Percentiles rank a stretch among this genome's conserved stretches.
These are phyloP conservation scores for Hyaena hyaena DNA, from an alignment of 2,113 vertebrate genomes.

Conservation along the genomic window DNA sequence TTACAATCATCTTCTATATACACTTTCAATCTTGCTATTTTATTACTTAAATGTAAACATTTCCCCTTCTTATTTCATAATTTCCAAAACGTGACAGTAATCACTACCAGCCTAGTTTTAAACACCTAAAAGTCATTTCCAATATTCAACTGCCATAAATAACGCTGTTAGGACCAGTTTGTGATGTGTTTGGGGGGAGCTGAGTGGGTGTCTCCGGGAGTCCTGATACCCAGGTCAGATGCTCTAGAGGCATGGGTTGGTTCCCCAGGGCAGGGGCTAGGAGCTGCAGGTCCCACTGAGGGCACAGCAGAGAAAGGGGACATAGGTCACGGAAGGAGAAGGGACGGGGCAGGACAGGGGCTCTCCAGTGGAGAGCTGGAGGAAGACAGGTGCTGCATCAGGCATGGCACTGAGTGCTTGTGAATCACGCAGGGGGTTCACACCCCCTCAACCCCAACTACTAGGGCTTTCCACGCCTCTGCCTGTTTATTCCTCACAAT, in stretches of 20 bases:
- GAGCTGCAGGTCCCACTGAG: neutral
- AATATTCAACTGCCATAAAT: neutral
- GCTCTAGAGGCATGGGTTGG: neutral
- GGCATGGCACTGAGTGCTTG: accelerated
- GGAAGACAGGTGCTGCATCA: neutral
- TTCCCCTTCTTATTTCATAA: neutral
- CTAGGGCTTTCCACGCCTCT: too few relatives aligned
- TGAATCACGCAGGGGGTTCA: accelerated
- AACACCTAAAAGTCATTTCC: neutral
- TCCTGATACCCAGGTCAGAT: neutral
- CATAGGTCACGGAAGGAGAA: neutral
- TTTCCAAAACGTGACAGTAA: neutral
- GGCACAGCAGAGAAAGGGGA: neutral
- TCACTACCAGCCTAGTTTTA: neutral
- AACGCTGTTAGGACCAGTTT: neutral
- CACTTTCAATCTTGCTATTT: neutral
- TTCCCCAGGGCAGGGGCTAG: neutral
- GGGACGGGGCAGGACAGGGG: too few relatives aligned
- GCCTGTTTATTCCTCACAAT: neutral
- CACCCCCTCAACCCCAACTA: accelerated
- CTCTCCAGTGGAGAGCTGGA: neutral
- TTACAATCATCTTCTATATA: neutral
- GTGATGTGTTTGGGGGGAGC: neutral
- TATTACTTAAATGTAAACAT: neutral
- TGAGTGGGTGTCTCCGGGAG: neutral